A percentile compares a stretch with the other conserved stretches of the same genome.
Conservation (phyloP, 30 jellyfish, hydroid and myxozoan species). For the Rhopilema esculentum region DNA sequence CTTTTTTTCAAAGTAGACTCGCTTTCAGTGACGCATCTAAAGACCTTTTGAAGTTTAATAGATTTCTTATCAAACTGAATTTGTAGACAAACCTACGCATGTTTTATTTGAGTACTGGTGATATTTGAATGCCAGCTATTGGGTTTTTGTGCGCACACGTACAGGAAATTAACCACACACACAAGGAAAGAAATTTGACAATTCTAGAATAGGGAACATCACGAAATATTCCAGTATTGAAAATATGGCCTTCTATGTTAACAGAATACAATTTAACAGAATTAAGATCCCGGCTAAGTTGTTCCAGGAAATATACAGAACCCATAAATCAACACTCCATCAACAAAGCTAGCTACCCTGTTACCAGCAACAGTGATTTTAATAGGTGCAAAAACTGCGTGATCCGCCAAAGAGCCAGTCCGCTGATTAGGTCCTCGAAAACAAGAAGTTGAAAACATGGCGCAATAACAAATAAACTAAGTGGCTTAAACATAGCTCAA, state of each 20-base stretch:
- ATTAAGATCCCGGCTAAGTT: not conserved
- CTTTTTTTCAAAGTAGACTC: no score
- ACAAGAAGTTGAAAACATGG: constrained; percentile 34
- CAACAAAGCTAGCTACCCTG: not conserved
- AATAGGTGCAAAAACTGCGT: not conserved
- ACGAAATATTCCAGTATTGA: no score
- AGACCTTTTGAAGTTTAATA: no score
- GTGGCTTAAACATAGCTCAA: constrained; percentile 49
- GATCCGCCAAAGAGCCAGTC: not conserved
- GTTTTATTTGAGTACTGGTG: no score
- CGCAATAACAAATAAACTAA: constrained; percentile 59
- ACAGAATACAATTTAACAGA: not conserved
- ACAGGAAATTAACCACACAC: no score
- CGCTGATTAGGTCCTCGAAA: not conserved
- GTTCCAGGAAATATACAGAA: not conserved
- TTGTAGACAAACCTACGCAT: no score
- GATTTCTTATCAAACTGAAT: no score
- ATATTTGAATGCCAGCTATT: no score
- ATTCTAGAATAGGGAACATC: no score
- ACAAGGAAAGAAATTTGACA: no score
- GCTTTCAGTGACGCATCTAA: no score
- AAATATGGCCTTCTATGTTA: not conserved
- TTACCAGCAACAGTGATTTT: not conserved
- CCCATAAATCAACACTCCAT: not conserved
- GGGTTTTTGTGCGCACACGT: no score